Evolutionary conservation across 2,888 invertebrate genomes (phyloP).

Genomic region (Rutpela maculata): DNA sequence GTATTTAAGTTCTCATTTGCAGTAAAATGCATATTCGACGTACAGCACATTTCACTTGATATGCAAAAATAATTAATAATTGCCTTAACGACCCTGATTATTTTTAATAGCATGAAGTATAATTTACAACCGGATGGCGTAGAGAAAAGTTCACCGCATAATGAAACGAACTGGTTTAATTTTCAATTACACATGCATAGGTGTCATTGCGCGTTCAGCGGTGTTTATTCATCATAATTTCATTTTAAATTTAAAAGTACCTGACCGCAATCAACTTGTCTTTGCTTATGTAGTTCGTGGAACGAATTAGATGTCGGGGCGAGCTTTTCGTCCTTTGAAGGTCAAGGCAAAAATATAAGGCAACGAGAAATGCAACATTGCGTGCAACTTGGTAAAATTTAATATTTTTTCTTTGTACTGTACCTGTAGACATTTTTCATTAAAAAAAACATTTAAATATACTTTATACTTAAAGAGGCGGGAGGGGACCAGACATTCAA

Average conservation of each 20-base stretch:
- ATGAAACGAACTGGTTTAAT: conserved; percentile 21
- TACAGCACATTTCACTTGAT: conserved; percentile 9
- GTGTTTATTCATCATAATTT: neutral
- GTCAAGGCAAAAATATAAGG: neutral
- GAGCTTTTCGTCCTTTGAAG: neutral
- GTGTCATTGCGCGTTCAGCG: conserved; percentile 8
- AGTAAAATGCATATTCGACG: conserved; percentile 12
- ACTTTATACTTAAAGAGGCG: no score
- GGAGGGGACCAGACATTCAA: no score
- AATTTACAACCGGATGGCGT: conserved; percentile 32
- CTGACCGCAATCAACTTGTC: neutral
- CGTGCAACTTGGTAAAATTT: no score
- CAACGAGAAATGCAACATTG: no score
- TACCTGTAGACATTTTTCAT: no score
- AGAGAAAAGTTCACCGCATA: conserved; percentile 9
- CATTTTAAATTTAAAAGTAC: conserved; percentile 3
- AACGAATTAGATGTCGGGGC: neutral
- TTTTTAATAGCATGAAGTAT: conserved; percentile 13
- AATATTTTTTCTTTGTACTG: no score
- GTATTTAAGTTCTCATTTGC: neutral
- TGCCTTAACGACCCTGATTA: conserved; percentile 20
- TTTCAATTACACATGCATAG: conserved; percentile 19
- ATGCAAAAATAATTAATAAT: conserved; percentile 30
- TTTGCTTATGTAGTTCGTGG: neutral
- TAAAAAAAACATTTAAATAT: no score